Evolutionary conservation across 2,113 vertebrate species (phyloP), one percentile per base, ranked within the genome.

Genomic region (Nothocercus julius): DNA sequence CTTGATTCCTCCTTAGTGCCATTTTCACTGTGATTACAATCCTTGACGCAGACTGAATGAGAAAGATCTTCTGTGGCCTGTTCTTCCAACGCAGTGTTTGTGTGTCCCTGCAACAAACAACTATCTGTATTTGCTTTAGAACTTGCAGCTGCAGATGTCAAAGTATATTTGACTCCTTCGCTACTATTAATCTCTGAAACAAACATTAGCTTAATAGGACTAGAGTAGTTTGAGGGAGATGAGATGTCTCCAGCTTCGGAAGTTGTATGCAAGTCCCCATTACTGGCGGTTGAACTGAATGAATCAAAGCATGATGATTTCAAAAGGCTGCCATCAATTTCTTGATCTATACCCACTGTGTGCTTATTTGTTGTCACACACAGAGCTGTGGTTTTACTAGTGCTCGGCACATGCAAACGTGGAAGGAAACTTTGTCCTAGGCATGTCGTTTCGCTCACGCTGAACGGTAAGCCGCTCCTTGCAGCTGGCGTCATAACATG

Each of bases 191-290:
- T 96, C 54, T 98, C 98, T 25, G 99, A 99, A 79, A 99, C 98
- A 98, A 99, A 99, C 99, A 99, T 99, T 45, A 99, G 98, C 91
- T 99, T 99, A 95, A 99, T 98, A 95, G 99, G 99, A 97, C 99
- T 99, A 67, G 96, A 98, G 94, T 99, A 99, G 89, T 91, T 98
- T 67, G 97, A 74, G 67, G 95, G 53, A 93, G 97, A 59, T 25
- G 95, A 91, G 69, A 69, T 92, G 77, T 92, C 92, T 13, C 28
- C 53, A 8, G 47, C 58, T 94, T 85, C 92, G n/a, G 82, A 91
- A 84, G 82, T 92, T 76, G 75, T 15, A 82, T 89, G 77, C 21
- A 85, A 47, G 25, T 89, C 84, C 8, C 22, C 76, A 9, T 56
- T 84, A 63, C 0, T 82, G 44, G 96, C 89, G 86, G 63, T 14